Conservation (phyloP, 2,797 vertebrate species). For the Anniella stebbinsi region DNA sequence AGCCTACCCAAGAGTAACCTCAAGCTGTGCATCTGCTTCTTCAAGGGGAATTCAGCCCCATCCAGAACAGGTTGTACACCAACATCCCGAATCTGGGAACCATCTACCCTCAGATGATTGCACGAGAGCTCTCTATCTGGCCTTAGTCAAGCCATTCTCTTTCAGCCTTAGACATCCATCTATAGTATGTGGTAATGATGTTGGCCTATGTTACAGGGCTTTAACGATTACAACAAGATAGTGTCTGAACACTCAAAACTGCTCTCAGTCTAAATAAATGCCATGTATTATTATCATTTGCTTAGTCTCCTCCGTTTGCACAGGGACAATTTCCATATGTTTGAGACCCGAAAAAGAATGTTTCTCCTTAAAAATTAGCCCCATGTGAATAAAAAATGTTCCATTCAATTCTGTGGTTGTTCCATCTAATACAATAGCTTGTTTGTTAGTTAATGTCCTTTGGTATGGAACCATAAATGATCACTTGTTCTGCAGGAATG, state of each 20-base stretch:
- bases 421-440: slow-evolving; percentile 5
- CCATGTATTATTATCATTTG: background rate
- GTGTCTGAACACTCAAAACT: background rate
- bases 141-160: background rate
- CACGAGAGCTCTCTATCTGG: background rate
- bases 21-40: background rate
- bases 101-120: background rate
- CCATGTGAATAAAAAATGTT: background rate
- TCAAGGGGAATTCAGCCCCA: background rate
- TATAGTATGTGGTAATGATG: background rate
- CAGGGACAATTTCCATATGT: background rate
- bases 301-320: background rate
- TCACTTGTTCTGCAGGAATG: slow-evolving; percentile 27
- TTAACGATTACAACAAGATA: background rate
- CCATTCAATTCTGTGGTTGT: background rate
- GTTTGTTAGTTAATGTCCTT: slow-evolving; percentile 26
- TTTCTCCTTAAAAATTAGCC: background rate
- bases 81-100: background rate
- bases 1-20: too few relatives aligned
- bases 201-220: background rate
- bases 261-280: background rate
- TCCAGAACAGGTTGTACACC: background rate
- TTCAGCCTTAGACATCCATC: too few relatives aligned
- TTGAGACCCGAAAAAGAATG: background rate
- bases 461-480: slow-evolving; percentile 26